phyloP scores from a whole-genome alignment of 2,888 invertebrate genomes.

The Dasypogon diadema region DNA sequence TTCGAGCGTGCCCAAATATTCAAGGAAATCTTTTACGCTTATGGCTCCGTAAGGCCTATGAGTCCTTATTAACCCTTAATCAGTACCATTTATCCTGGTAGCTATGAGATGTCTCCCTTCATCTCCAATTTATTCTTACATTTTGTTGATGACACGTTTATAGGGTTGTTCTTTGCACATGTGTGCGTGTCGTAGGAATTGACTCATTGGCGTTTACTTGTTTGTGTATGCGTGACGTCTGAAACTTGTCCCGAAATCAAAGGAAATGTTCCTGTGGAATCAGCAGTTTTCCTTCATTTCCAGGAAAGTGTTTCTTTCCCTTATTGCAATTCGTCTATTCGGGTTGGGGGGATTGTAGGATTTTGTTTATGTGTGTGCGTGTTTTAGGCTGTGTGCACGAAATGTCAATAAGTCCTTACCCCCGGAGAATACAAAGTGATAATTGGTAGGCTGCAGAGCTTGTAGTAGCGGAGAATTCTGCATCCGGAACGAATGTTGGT shows the following conservation, averaged over 20 bases:
- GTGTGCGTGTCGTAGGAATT: neutral
- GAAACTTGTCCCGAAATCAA: constrained; percentile 1
- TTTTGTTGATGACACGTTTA: constrained; percentile 25
- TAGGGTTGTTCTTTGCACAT: neutral
- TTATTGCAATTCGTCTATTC: constrained; percentile 2
- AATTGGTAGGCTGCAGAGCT: neutral
- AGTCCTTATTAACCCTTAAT: constrained; percentile 51
- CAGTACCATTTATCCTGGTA: constrained; percentile 49
- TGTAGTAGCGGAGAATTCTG: neutral
- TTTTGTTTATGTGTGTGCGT: neutral
- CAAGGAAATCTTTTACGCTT: constrained; percentile 27
- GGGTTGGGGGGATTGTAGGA: neutral
- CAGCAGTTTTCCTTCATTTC: constrained; percentile 12
- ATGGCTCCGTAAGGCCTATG: constrained; percentile 29
- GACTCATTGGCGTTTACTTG: too few species aligned
- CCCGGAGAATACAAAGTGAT: neutral
- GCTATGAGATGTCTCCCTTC: constrained; percentile 8
- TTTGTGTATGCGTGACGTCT: neutral
- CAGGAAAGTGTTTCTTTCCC: constrained; percentile 1
- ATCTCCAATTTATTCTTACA: constrained; percentile 25
- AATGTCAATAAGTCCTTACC: neutral
- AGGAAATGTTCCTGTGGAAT: constrained; percentile 1
- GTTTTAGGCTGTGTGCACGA: neutral
- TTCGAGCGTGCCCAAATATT: constrained; percentile 24
- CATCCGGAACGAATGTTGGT: neutral